Evolutionary conservation across 2,113 vertebrate species (phyloP).

Genomic region (Muntiacus muntjak): DNA sequence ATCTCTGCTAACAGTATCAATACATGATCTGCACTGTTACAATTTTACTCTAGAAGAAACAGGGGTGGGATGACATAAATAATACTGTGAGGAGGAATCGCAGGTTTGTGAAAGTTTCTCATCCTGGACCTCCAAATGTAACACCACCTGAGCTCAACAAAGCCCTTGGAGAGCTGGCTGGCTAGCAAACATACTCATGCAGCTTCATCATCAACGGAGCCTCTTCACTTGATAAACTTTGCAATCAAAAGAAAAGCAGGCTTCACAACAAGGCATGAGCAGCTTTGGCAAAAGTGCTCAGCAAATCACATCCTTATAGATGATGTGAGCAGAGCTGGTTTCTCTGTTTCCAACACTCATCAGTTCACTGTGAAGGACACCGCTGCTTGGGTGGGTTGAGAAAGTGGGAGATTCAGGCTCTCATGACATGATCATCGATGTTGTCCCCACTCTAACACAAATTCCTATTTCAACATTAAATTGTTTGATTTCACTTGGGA

Average conservation of each 20-base stretch:
- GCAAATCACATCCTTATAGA: not conserved
- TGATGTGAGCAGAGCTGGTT: not conserved
- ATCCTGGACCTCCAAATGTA: not conserved
- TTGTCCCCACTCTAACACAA: not conserved
- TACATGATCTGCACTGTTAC: not conserved
- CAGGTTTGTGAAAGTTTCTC: not conserved
- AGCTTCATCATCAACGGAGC: not conserved
- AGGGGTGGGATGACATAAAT: not conserved
- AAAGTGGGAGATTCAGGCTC: not conserved
- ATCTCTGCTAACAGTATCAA: not conserved
- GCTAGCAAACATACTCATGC: too few relatives aligned
- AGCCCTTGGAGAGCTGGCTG: rapidly evolving
- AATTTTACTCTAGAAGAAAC: not conserved
- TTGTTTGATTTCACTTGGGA: not conserved
- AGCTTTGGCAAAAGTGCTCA: not conserved
- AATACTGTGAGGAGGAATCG: not conserved
- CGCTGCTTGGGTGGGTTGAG: rapidly evolving
- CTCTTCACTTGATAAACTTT: not conserved
- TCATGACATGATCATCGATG: rapidly evolving
- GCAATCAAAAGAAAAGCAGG: not conserved
- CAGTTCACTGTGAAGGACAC: not conserved
- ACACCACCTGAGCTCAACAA: not conserved
- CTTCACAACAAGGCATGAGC: not conserved
- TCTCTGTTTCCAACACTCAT: not conserved
- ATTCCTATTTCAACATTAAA: not conserved